phyloP scores from a whole-genome alignment of 2,888 invertebrate genomes.

The Ophion obscuratus region DNA sequence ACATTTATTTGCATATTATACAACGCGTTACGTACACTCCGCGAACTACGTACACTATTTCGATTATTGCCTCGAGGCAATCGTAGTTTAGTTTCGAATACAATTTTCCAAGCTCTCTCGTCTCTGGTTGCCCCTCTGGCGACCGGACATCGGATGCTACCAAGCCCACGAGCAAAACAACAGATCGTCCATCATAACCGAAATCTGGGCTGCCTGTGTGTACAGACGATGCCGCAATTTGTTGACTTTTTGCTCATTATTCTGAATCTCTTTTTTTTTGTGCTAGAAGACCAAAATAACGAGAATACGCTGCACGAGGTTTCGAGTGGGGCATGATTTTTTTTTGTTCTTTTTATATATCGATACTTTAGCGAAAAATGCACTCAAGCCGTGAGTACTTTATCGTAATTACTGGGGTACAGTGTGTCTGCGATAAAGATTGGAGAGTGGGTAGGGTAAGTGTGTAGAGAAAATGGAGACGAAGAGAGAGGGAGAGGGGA shows the following conservation, averaged over 20 bases:
- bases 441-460: neutral
- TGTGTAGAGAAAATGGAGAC: neutral
- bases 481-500: neutral
- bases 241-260: too few relatives aligned
- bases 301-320: neutral
- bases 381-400: conserved; percentile 15
- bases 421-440: conserved; percentile 5
- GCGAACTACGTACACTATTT: conserved; percentile 11
- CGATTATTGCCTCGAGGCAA: conserved; percentile 38
- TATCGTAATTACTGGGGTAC: conserved; percentile 24
- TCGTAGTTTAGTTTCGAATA: conserved; percentile 60
- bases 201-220: neutral
- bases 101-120: conserved; percentile 58
- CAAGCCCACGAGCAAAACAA: conserved; percentile 31
- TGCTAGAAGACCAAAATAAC: neutral
- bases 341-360: neutral
- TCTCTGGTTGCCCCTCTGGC: conserved; percentile 2
- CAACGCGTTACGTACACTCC: conserved; percentile 10
- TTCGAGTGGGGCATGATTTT: neutral
- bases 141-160: conserved; percentile 39
- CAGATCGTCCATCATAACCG: conserved; percentile 55
- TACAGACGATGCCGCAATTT: neutral
- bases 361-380: conserved; percentile 33
- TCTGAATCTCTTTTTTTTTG: too few relatives aligned
- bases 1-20: neutral